These are phyloP conservation scores for Ormyrus nitidulus DNA, from an alignment of 2,888 invertebrate genomes.

Conservation along the genomic window DNA sequence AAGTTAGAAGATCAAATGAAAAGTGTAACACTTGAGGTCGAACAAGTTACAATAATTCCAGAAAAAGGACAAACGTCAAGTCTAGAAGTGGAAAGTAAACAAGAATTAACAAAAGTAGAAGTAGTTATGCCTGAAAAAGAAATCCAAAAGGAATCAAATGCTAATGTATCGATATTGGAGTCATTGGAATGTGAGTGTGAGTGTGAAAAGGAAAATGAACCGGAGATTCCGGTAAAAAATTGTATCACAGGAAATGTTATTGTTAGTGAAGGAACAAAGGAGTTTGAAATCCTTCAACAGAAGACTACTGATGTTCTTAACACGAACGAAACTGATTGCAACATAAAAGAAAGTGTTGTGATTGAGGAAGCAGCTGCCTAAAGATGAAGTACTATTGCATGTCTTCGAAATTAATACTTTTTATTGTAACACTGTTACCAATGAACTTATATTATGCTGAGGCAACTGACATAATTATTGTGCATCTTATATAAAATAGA, in stretches of 20 bases:
- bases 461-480: slow-evolving; percentile 50
- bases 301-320: slow-evolving; percentile 44
- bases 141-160: too few species aligned
- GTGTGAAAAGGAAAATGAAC: background rate
- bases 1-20: slow-evolving; percentile 32
- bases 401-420: slow-evolving; percentile 48
- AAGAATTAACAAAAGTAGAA: slow-evolving; percentile 21
- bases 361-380: slow-evolving; percentile 72
- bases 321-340: slow-evolving; percentile 52
- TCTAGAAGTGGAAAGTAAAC: slow-evolving; percentile 20
- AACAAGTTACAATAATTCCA: background rate
- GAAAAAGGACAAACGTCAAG: slow-evolving; percentile 4
- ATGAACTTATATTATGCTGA: slow-evolving; percentile 47
- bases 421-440: slow-evolving; percentile 56
- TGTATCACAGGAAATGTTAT: slow-evolving; percentile 11
- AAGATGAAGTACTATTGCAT: slow-evolving; percentile 52
- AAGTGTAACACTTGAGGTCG: background rate
- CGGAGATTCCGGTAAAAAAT: slow-evolving; percentile 6
- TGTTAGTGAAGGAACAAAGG: slow-evolving; percentile 12
- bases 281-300: slow-evolving; percentile 5
- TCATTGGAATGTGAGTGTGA: background rate
- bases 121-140: slow-evolving; percentile 7
- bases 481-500: slow-evolving; percentile 48
- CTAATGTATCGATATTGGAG: background rate
- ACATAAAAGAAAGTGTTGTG: slow-evolving; percentile 64